Evolutionary conservation across 2,888 invertebrate species (phyloP), one percentile per base, ranked within the genome.

Genomic region (Agriopis marginaria): DNA sequence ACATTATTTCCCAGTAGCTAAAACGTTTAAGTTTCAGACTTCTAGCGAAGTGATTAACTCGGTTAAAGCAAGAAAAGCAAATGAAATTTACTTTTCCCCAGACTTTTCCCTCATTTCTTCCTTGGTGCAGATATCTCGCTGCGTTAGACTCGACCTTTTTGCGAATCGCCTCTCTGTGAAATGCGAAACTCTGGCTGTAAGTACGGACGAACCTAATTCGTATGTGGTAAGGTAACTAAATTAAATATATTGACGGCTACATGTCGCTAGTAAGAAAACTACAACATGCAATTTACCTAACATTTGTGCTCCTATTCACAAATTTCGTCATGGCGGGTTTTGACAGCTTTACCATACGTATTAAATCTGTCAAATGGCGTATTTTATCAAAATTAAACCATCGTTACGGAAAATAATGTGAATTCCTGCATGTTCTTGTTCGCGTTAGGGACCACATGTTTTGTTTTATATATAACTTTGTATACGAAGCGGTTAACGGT

Each of bases 1-100:
- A 32, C 3, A 80, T 74, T 73, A 77, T 79, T 82, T 77, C 78
- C 75, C 77, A 75, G 78, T 75, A 82, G 75, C 79, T 70, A 74
- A 77, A 80, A 77, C 32, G 80, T 77, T 77, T 78, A 73, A 73
- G 78, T 84, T 83, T 82, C 85, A 75, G 68, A 76, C 74, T 77
- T 78, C 77, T 81, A 81, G 82, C 79, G 82, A 79, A 82, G 79
- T 83, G 81, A 83, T 83, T 83, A 81, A 82, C 84, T 84, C 74
- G 72, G 75, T 79, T 79, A 79, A 67, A 72, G 50, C 58, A 23
- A 44, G 45, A 63, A 70, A 71, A 56, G 64, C 70, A 75, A 74
- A 72, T 71, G 47, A 70, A 73, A 73, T 75, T 75, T 73, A 65
- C 70, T 47, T 47, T 47, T 5, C 32, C 32, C 32, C 5, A 3